Base-by-base conservation (phyloP, 2,797 vertebrate species). In the Tarsius wallacei region DNA sequence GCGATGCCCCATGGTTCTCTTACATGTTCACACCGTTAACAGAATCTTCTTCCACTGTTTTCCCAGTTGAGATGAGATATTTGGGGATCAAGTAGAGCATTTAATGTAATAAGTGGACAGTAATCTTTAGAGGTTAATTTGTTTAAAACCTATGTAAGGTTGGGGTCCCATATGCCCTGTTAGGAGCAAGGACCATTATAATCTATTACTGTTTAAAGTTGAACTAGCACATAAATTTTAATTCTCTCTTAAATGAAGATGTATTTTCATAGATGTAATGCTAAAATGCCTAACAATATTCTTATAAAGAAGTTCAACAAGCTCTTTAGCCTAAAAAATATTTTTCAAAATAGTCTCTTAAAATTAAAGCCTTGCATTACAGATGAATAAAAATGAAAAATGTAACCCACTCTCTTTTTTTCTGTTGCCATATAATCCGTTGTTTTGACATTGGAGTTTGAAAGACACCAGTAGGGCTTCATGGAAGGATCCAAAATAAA, bases 41-140 rank as follows among this genome's bases (percentile, higher is more conserved):
- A 83, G 93, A 96, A 90, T 90, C 97, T 92, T 97, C 93, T 93
- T 98, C 95, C n/a, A 88, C 94, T 93, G 87, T 88, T 95, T 97
- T 98, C 97, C 96, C 97, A 92, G 24, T 53, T 96, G 97, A 97
- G 91, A 95, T 93, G 96, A 97, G 97, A 96, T 98, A 98, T 98
- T 97, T 97, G 97, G 98, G 94, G 55, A 96, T 95, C 97, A 97
- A 93, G 93, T 93, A 96, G 94, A 97, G 97, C 97, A 96, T 97
- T 98, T 97, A 96, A 98, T 96, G 96, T 96, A 96, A 97, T 97
- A 97, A 97, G 94, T 96, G 97, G 97, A 73, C 98, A 97, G 93
- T 93, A 95, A 97, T 98, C 95, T 98, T 97, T 81, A 89, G 97
- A 98, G 97, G 95, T 96, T 98, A 97, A 97, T 98, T 98, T 97